These are phyloP conservation scores for Chionoecetes opilio DNA, from an alignment of 1,140 invertebrate genomes.

Conservation along the genomic window DNA sequence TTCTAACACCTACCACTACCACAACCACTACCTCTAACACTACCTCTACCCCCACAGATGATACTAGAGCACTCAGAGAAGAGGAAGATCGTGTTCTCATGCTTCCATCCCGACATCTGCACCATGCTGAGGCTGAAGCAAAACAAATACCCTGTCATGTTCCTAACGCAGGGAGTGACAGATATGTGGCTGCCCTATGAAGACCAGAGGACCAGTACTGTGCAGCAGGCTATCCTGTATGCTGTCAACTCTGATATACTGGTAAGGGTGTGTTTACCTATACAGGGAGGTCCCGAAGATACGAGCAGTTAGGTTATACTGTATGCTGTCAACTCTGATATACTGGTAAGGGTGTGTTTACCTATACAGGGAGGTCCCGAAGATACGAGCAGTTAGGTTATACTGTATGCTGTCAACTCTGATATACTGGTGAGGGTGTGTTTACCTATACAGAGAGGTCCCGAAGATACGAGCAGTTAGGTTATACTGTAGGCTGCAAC, in stretches of 20 bases:
- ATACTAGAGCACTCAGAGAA: conserved; percentile 90
- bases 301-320: too few relatives aligned
- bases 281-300: too few relatives aligned
- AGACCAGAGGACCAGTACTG: conserved; percentile 91
- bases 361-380: too few relatives aligned
- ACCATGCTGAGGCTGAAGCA: conserved; percentile 96
- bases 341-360: too few relatives aligned
- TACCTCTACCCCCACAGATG: conserved; percentile 82
- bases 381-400: too few relatives aligned
- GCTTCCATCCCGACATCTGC: conserved; percentile 97
- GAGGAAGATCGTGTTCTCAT: conserved; percentile 94
- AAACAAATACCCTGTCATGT: conserved; percentile 97
- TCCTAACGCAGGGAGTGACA: conserved; percentile 94
- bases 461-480: too few relatives aligned
- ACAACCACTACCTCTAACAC: not conserved
- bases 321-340: too few relatives aligned
- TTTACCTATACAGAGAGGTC: too few relatives aligned
- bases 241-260: conserved; percentile 91
- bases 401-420: too few relatives aligned
- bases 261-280: too few relatives aligned
- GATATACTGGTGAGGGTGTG: too few relatives aligned
- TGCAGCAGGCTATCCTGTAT: conserved; percentile 92
- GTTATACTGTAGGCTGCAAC: too few relatives aligned
- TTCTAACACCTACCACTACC: not conserved
- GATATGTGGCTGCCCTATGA: conserved; percentile 91